A percentile compares a stretch with the other conserved stretches of the same genome.
Evolutionary conservation across 2,113 vertebrate species (phyloP).

Genomic region (Cnemophilus loriae): DNA sequence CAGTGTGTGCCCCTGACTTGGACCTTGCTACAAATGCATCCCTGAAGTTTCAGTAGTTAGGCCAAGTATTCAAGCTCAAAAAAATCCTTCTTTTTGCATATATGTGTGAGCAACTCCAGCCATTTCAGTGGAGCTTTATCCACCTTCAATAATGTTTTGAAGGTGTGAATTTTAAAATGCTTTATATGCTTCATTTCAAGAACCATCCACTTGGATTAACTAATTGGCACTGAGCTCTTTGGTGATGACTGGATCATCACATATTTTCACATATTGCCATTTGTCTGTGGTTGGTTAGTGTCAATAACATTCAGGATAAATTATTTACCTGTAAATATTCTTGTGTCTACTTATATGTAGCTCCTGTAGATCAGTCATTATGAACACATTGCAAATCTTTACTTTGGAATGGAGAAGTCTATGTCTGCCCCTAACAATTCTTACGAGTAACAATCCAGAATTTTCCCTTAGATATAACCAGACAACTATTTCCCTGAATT

Average conservation of each 20-base stretch:
- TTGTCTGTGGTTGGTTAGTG: neutral
- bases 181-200: neutral
- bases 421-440: neutral
- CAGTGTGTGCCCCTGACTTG: rapidly evolving
- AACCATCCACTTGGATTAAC: neutral
- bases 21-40: neutral
- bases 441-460: neutral
- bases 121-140: neutral
- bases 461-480: neutral
- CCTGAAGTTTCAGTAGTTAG: neutral
- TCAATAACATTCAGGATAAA: neutral
- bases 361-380: neutral
- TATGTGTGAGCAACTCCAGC: neutral
- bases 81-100: neutral
- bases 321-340: neutral
- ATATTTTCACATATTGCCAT: neutral
- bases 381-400: neutral
- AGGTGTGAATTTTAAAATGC: neutral
- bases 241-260: neutral
- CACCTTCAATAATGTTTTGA: neutral
- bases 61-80: neutral
- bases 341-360: neutral
- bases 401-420: neutral
- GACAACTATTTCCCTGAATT: neutral
- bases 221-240: neutral